phyloP scores from a whole-genome alignment of 2,797 vertebrate genomes.

The Eleutherodactylus coqui region DNA sequence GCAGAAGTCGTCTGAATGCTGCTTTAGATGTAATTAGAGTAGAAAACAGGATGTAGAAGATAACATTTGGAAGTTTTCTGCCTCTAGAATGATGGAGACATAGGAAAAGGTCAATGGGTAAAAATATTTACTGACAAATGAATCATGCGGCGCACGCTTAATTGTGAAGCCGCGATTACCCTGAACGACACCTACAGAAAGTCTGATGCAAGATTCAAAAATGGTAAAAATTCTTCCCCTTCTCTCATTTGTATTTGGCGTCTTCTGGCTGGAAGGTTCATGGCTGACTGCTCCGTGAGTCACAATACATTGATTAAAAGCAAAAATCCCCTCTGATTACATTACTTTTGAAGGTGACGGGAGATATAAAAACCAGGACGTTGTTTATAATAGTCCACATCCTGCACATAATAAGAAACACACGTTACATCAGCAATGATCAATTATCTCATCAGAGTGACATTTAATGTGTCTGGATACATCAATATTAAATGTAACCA shows the following conservation, averaged over 20 bases:
- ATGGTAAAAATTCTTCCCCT: background rate
- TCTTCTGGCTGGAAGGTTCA: background rate
- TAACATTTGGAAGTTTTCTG: background rate
- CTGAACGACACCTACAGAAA: background rate
- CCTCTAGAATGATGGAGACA: background rate
- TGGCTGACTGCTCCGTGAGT: conserved; percentile 1
- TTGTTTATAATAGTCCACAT: conserved; percentile 19
- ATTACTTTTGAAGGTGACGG: background rate
- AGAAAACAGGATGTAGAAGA: background rate
- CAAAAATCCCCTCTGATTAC: conserved; percentile 24
- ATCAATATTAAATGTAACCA: background rate
- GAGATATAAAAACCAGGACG: conserved; percentile 11
- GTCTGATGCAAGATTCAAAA: background rate
- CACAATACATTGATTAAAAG: conserved; percentile 30
- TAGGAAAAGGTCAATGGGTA: background rate
- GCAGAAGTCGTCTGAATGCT: background rate
- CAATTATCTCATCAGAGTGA: background rate
- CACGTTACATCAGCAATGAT: background rate
- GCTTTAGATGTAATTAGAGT: background rate
- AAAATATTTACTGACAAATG: background rate
- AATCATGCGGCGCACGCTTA: background rate
- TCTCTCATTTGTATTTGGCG: conserved; percentile 1
- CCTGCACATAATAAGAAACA: conserved; percentile 41
- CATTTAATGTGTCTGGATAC: background rate
- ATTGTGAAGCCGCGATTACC: background rate